These are phyloP conservation scores for Argyrosomus regius DNA, from an alignment of 2,797 vertebrate genomes.

Conservation along the genomic window DNA sequence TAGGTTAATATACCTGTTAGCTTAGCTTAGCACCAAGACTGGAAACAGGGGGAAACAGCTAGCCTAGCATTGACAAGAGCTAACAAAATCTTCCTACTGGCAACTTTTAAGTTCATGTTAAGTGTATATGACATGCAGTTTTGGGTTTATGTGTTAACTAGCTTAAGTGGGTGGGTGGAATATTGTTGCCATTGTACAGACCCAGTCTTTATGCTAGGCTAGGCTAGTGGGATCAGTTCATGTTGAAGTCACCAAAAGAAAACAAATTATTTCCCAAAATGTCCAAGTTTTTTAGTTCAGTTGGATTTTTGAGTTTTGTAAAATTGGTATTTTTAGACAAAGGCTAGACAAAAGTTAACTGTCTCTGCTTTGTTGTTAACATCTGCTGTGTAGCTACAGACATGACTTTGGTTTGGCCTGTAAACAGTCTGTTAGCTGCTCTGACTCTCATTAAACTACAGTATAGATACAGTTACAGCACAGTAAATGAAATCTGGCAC, in stretches of 20 bases:
- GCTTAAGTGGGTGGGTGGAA: no score
- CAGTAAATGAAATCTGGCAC: slow-evolving; percentile 6
- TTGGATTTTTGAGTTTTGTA: neutral
- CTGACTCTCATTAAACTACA: slow-evolving; percentile 2
- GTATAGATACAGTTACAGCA: neutral
- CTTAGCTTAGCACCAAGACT: neutral
- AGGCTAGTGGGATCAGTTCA: neutral
- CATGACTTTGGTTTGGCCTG: neutral
- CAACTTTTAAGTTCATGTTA: neutral
- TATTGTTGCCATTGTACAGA: no score
- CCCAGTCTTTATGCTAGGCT: neutral
- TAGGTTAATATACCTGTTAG: neutral
- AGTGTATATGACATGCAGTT: no score
- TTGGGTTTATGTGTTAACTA: no score
- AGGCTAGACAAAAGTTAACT: neutral
- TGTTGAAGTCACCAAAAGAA: neutral
- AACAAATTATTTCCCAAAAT: neutral
- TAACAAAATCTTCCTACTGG: neutral
- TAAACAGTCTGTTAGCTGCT: neutral
- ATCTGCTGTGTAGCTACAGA: neutral
- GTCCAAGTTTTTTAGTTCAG: neutral
- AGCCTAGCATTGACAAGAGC: neutral
- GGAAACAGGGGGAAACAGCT: neutral
- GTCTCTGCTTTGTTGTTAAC: neutral
- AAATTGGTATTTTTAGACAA: neutral